Evolutionary conservation across 2,888 invertebrate genomes (phyloP), one percentile per base, ranked within the genome.

Genomic region (Philonicus albiceps): DNA sequence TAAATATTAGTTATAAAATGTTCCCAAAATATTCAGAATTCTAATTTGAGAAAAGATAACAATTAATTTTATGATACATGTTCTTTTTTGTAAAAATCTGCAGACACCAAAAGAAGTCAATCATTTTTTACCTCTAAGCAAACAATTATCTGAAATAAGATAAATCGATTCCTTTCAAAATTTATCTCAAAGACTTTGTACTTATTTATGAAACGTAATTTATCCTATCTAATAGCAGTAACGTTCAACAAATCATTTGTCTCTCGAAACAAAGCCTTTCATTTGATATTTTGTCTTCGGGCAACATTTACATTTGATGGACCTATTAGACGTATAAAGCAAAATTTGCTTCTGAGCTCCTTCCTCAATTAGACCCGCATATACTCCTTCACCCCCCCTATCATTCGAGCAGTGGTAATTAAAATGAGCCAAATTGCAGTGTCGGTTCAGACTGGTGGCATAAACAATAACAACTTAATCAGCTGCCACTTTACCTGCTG

Each of bases 381-480:
- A 3, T 5, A 19, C n/a, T 6, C n/a, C 49, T 4, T 1, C 37
- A 1, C 2, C 7, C n/a, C 13, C 49, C 5, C 5, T n/a, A n/a
- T n/a, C 49, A 1, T 5, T 19, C 64, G 27, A 7, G 19, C 22
- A 22, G 11, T 4, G 4, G 64, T 11, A 64, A 64, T 64, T 64
- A 64, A 64, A 64, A 64, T 11, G 64, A 64, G 64, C 64, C 11
- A 64, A 64, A 64, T 64, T 19, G 19, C 27, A 19, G 64, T 64
- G 19, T 27, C 64, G 27, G 64, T 27, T 11, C 64, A 11, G 64
- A 64, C 64, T 64, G 22, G 22, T 11, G 19, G 40, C 49, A 43
- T 49, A 43, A 78, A 78, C 78, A 78, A 78, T 78, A 53, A 49
- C 30, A 30, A 49, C 78, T 78, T 78, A 78, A 78, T 78, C 43